phyloP scores from a whole-genome alignment of 2,113 vertebrate species.

The Aythya baeri region DNA sequence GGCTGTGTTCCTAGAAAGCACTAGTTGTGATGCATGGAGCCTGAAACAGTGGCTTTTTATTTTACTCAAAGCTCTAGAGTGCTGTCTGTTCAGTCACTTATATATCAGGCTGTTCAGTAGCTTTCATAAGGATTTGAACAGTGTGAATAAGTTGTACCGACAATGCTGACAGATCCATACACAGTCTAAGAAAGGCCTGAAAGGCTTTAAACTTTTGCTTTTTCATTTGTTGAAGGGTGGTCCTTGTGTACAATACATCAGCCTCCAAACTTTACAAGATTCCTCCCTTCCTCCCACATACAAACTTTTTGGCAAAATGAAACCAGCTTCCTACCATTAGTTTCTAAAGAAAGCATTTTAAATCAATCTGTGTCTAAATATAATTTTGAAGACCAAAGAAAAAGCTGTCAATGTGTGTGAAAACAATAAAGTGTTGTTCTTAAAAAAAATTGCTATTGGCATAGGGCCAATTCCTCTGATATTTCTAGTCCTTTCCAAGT shows the following conservation, averaged over 20 bases:
- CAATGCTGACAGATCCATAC: conserved; percentile 49
- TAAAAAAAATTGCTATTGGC: conserved; percentile 31
- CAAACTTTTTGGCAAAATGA: conserved; percentile 11
- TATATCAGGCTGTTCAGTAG: conserved; percentile 49
- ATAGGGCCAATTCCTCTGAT: neutral
- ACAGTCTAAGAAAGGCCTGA: conserved; percentile 42
- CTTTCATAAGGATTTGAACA: conserved; percentile 63
- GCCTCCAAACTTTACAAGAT: neutral
- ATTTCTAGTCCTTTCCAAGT: neutral
- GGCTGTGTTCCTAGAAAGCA: conserved; percentile 64
- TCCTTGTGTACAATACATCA: neutral
- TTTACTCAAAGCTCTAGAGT: conserved; percentile 57
- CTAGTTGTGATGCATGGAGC: conserved; percentile 45
- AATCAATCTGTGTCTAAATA: conserved; percentile 42
- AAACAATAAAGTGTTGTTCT: conserved; percentile 30
- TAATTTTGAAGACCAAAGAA: conserved; percentile 32
- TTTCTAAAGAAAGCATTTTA: conserved; percentile 32
- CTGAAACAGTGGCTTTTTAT: conserved; percentile 63
- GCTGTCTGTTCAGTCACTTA: conserved; percentile 68
- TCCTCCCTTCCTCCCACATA: neutral
- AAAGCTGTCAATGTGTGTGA: neutral
- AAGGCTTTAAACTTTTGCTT: conserved; percentile 40
- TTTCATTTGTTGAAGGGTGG: conserved; percentile 31
- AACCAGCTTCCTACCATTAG: conserved; percentile 18
- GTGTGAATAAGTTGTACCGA: conserved; percentile 68